phyloP scores from a whole-genome alignment of 2,113 vertebrate genomes.

The Pedionomus torquatus region DNA sequence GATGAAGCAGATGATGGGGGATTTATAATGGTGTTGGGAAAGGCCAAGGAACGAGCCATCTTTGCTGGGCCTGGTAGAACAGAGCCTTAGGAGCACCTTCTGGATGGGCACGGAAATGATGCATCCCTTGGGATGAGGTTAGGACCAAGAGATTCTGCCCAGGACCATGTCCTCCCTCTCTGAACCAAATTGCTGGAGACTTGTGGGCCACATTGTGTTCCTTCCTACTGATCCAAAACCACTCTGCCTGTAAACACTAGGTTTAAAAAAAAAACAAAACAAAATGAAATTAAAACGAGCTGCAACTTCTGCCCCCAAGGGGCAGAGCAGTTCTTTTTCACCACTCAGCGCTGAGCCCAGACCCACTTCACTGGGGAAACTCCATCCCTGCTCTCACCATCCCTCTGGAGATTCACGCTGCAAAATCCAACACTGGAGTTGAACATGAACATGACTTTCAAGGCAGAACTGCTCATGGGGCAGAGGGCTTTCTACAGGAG shows the following conservation, averaged over 20 bases:
- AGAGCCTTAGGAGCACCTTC: not conserved
- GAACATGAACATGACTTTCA: fast-evolving
- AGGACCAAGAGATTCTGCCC: not conserved
- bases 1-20: not conserved
- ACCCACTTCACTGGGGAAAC: not conserved
- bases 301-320: not conserved
- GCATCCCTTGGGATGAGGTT: not conserved
- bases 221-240: not conserved
- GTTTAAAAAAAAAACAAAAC: not conserved
- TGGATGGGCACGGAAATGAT: not conserved
- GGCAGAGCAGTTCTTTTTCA: not conserved
- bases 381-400: not conserved
- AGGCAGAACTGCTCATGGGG: not conserved
- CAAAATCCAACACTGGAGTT: fast-evolving
- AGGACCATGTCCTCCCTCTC: not conserved
- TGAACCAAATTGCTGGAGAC: not conserved
- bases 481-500: not conserved
- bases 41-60: not conserved
- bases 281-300: not conserved
- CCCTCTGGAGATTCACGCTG: not conserved
- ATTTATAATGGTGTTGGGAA: not conserved
- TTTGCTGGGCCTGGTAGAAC: not conserved
- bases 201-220: fast-evolving
- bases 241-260: not conserved
- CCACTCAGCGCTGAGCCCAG: fast-evolving